Evolutionary conservation across 2,113 vertebrate genomes (phyloP), one percentile per base, ranked within the genome.

Genomic region (Amphiprion ocellaris): DNA sequence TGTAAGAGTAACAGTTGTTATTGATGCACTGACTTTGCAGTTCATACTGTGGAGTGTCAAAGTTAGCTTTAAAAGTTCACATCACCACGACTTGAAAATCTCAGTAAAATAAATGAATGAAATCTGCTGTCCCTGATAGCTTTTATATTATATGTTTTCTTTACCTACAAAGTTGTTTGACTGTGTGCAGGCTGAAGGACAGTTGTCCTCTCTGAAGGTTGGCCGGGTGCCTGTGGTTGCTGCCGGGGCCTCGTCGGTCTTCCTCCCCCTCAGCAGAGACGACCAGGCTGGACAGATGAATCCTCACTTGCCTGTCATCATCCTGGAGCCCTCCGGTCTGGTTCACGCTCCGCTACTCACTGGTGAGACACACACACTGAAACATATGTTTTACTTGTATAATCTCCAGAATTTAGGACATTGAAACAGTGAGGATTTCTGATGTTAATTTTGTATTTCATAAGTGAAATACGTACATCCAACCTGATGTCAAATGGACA

Each of bases 291-390:
- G 93, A 9, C 58, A 96, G 39, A 80, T 97, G 41, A 92, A 94
- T 60, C 90, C 95, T 21, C 94, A 95, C 75, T 93, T 98, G 84
- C 97, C 96, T 1, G 86, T 99, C 74, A 95, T 99, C 84, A 96
- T 99, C 89, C 94, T 99, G 77, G 97, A 99, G 71, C 95, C 97
- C 19, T 92, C 97, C 0, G 95, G 95, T 58, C 90, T 94, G 30
- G 89, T 96, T 28, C 97, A 95, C 49, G 0, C 95, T 9, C 83
- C 96, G 0, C 88, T 98, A 50, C 93, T 98, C 85, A 90, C 96
- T 0, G 96, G 97, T 98, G 81, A 94, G 95, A 54, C 30, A 2
- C 5, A 23, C n/a, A 53, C 53, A 47, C 14, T 12, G 50, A 17
- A 44, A 33, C 9, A 3, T 4, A 52, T 30, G 4, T 30, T 30